Base-by-base conservation (phyloP, 1,140 invertebrate genomes). In the Nylanderia fulva region DNA sequence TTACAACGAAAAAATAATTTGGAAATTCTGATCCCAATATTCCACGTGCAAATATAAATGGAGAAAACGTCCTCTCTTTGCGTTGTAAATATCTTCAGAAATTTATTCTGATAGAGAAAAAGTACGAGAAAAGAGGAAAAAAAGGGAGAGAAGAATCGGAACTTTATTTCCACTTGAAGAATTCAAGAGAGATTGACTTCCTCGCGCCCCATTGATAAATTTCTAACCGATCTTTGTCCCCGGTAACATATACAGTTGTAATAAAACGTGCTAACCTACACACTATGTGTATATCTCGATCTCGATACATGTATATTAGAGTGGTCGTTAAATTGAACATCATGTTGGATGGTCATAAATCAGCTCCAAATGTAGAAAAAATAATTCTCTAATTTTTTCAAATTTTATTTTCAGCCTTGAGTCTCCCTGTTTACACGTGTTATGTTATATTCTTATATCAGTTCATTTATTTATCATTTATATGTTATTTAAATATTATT, bases 61-160 rank as follows among this genome's bases (percentile, higher is more conserved):
- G 21, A 13, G 21, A n/a, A n/a, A 56, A 56, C 61, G 42, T 48
- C n/a, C n/a, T n/a, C n/a, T n/a, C 39, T 42, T n/a, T 64, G 36
- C 15, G 21, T 56, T 24, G 29, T 7, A 21, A 68, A 56, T 58
- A 80, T 71, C 42, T n/a, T 80, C 18, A 29, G 36, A 39, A 71
- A 80, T 24, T 71, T 80, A 80, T 71, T 80, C 24, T 42, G 15
- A 39, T 18, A 80, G 6, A 29, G 11, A 29, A 21, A 54, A 69
- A 80, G 69, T 80, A 56, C n/a, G 8, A 54, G n/a, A n/a, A n/a
- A n/a, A 39, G 45, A 21, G 36, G n/a, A 45, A 42, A 71, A n/a
- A n/a, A n/a, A n/a, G n/a, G 13, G 29, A 52, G 33, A 29, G 48
- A 11, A 56, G 18, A 7, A 71, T 58, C 52, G 52, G 52, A 80